Evolutionary conservation across 2,113 vertebrate genomes (phyloP).

Genomic region (Alosa alosa): DNA sequence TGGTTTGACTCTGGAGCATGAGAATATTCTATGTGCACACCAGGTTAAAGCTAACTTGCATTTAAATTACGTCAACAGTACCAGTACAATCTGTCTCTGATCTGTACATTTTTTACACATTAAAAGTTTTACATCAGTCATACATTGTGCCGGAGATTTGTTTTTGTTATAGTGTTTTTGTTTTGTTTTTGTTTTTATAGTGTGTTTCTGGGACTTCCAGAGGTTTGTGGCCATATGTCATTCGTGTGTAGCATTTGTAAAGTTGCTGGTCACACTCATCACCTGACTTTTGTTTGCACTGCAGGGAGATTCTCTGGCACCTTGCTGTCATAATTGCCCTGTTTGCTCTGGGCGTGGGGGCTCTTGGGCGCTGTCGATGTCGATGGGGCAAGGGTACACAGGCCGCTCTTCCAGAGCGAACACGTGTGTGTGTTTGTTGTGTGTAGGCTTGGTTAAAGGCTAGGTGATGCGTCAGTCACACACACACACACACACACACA

Average conservation of each 20-base stretch:
- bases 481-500: too few relatives aligned
- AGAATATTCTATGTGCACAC: neutral
- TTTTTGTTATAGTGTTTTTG: neutral
- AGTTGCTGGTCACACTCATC: too few relatives aligned
- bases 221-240: constrained; percentile 23
- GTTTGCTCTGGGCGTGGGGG: neutral
- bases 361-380: neutral
- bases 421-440: neutral
- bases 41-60: too few relatives aligned
- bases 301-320: neutral
- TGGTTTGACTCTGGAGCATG: neutral
- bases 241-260: neutral
- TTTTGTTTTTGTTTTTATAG: neutral
- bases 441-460: neutral
- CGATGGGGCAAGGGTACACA: neutral
- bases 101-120: neutral
- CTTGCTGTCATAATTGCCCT: neutral
- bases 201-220: neutral
- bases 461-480: too few relatives aligned
- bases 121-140: neutral
- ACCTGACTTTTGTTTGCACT: neutral
- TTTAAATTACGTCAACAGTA: too few relatives aligned
- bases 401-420: neutral
- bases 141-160: neutral
- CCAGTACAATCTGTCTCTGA: too few relatives aligned